These are phyloP conservation scores for Ageneiosus marmoratus DNA, from an alignment of 2,113 vertebrate genomes.

Conservation along the genomic window DNA sequence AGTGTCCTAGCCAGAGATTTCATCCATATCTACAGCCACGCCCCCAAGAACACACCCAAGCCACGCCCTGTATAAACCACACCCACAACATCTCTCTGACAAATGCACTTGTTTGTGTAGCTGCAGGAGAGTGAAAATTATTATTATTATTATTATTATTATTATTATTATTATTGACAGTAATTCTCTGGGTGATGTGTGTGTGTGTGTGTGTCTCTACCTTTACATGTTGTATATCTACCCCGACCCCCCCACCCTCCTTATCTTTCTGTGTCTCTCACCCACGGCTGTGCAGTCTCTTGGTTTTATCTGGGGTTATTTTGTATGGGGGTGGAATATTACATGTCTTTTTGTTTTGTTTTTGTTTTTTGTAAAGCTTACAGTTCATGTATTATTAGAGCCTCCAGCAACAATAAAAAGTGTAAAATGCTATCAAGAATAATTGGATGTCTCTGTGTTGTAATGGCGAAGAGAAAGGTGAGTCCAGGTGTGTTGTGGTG, in stretches of 20 bases:
- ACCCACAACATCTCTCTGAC: not conserved
- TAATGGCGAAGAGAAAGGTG: not conserved
- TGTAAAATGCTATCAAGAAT: slow-evolving; percentile 54
- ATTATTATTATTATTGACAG: not conserved
- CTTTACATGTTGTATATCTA: not conserved
- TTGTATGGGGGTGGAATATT: slow-evolving; percentile 66
- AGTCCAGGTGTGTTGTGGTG: too few species aligned
- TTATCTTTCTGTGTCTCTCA: not conserved
- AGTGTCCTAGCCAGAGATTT: too few species aligned
- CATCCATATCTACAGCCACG: not conserved
- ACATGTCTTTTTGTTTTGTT: slow-evolving; percentile 4
- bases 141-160: slow-evolving; percentile 12
- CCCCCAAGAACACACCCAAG: not conserved
- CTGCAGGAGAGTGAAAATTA: not conserved
- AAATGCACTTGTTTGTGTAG: slow-evolving; percentile 3
- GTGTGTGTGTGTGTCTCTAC: not conserved
- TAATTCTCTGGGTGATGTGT: slow-evolving; percentile 1
- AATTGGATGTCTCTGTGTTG: not conserved
- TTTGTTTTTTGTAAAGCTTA: slow-evolving; percentile 79
- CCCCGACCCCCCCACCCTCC: not conserved
- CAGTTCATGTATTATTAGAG: slow-evolving; percentile 80
- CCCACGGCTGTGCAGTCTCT: slow-evolving; percentile 62
- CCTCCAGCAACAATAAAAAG: slow-evolving; percentile 83
- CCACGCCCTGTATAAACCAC: not conserved
- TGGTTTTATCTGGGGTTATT: slow-evolving; percentile 25